phyloP scores from a whole-genome alignment of 2,113 vertebrate genomes.

The Harpagus bidentatus region DNA sequence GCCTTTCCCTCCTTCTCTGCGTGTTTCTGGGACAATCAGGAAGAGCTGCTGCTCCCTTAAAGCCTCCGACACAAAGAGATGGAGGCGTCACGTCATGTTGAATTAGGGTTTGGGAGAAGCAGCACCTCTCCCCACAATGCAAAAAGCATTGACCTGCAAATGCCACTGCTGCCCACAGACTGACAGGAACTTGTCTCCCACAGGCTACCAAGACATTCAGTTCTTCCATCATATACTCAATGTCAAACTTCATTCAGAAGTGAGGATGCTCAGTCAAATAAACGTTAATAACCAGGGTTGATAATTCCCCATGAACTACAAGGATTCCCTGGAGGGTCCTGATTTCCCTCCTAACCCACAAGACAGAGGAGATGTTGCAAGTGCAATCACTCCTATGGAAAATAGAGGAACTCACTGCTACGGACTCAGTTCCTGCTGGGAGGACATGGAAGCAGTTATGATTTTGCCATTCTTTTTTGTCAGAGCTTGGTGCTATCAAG shows the following conservation, averaged over 20 bases:
- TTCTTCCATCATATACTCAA: rapidly evolving
- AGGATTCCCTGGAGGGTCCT: background rate
- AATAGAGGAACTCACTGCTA: background rate
- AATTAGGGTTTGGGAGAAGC: background rate
- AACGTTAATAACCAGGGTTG: background rate
- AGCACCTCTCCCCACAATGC: background rate
- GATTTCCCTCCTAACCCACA: background rate
- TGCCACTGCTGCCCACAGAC: rapidly evolving
- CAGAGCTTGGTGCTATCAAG: background rate
- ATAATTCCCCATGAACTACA: rapidly evolving
- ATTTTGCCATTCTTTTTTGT: background rate
- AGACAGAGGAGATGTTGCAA: background rate
- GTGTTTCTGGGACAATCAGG: background rate
- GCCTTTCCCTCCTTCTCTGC: background rate
- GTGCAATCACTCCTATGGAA: background rate
- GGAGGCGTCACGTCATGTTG: rapidly evolving
- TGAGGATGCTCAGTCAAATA: background rate
- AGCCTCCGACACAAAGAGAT: background rate
- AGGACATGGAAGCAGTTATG: background rate
- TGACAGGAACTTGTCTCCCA: background rate
- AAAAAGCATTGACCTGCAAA: rapidly evolving
- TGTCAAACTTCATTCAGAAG: background rate
- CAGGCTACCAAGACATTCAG: rapidly evolving
- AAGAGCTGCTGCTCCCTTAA: background rate
- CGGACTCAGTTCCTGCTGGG: background rate